Evolutionary conservation across 2,113 vertebrate species (phyloP).

Genomic region (Platysteira castanea): DNA sequence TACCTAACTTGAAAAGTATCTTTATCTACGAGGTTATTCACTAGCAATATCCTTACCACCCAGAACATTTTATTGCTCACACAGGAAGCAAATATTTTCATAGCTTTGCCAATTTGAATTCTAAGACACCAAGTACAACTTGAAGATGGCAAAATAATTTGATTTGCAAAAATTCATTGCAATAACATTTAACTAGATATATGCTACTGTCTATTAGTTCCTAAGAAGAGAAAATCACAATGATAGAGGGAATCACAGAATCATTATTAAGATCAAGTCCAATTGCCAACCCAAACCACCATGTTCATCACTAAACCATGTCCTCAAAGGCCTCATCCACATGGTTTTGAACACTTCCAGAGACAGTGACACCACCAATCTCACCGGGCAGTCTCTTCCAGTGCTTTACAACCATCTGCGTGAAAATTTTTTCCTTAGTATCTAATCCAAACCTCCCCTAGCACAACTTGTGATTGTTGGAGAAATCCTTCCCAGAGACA

Average conservation of each 20-base stretch:
- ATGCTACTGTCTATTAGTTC: background rate
- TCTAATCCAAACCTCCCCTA: background rate
- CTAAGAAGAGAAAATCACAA: background rate
- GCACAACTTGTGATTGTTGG: background rate
- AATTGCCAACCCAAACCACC: background rate
- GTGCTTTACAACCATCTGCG: background rate
- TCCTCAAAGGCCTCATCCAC: background rate
- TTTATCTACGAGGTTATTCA: background rate
- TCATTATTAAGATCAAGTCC: background rate
- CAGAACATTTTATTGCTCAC: fast-evolving
- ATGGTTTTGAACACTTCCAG: background rate
- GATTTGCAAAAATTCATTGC: background rate
- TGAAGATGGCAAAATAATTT: background rate
- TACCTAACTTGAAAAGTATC: background rate
- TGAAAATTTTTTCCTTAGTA: background rate
- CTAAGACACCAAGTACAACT: background rate
- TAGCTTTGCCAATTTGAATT: background rate
- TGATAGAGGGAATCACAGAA: background rate
- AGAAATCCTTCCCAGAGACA: background rate
- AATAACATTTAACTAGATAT: background rate
- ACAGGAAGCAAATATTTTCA: background rate
- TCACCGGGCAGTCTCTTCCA: background rate
- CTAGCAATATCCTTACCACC: background rate
- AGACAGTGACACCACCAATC: background rate
- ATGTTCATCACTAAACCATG: background rate